Evolutionary conservation across 2,113 vertebrate genomes (phyloP), one percentile per base, ranked within the genome.

Genomic region (Butorides virescens): DNA sequence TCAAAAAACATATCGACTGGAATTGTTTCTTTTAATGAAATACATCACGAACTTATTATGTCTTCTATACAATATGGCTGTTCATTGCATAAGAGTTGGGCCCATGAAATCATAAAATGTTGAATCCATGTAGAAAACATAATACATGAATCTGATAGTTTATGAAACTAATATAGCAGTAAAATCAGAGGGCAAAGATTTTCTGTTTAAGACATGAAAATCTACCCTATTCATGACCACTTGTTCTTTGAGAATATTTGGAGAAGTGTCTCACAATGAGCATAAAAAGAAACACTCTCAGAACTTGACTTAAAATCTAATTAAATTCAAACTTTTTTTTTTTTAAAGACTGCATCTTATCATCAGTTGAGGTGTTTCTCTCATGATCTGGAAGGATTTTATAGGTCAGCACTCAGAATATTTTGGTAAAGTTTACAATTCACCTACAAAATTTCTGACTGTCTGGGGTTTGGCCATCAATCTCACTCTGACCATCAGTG

Each of bases 141-240:
- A 89, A 90, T 89, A 73, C 62, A 90, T 25, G 8, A 78, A 88
- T 93, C 88, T 84, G 73, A 91, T 49, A 89, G 65, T 89, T 96
- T 88, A 92, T 93, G 66, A 93, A 94, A 96, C 83, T 96, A 95
- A 96, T 80, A 94, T 53, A 92, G 80, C 83, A 96, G 92, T 96
- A 90, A 92, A 96, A 91, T 90, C 83, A 80, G 79, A 65, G 71
- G 49, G 37, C 76, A 96, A 93, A 80, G 75, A 62, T 91, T 89
- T 94, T 90, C 67, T 93, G 71, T 53, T 76, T 91, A 97, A 92
- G 74, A 44, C 44, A 37, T 17, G 82, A 72, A 52, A 77, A 88
- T 29, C 74, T 81, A 56, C 37, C 63, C 59, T 52, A 86, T 92
- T 93, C 56, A 87, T 91, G 67, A 82, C 34, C 86, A 1, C 22